A percentile compares a stretch with the other conserved stretches of the same genome.
Conservation (phyloP, 1,140 invertebrate genomes). For the Protaetia brevitarsis region DNA sequence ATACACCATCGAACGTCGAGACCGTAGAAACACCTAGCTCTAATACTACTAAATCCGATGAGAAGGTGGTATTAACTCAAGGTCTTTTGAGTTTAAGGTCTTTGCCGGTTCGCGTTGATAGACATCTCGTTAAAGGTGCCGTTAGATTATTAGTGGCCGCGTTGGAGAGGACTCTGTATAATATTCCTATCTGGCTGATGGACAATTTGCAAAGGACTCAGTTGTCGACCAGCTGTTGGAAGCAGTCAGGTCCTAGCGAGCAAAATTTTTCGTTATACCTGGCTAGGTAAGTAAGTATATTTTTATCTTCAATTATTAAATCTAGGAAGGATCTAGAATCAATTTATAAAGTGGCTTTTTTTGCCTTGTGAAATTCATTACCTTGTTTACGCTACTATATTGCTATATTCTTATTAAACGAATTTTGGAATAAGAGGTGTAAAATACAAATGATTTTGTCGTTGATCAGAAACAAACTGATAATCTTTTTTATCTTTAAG, state of each 20-base stretch:
- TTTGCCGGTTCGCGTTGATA: conserved; percentile 57
- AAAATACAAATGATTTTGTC: too few relatives aligned
- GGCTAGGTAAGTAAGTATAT: conserved; percentile 32
- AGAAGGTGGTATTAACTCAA: conserved; percentile 50
- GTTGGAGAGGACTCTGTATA: conserved; percentile 51
- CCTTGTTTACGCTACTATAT: too few relatives aligned
- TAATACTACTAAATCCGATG: conserved; percentile 1
- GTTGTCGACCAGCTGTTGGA: conserved; percentile 56
- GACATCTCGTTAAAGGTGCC: conserved; percentile 56
- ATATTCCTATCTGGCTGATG: conserved; percentile 52
- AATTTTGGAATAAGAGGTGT: too few relatives aligned
- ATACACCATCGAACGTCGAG: neutral
- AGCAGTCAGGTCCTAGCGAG: conserved; percentile 50
- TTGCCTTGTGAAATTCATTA: too few relatives aligned
- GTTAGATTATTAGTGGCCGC: conserved; percentile 55
- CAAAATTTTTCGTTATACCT: conserved; percentile 55
- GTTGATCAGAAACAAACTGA: too few relatives aligned
- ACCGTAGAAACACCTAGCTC: neutral
- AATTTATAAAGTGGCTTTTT: too few relatives aligned
- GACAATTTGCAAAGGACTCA: conserved; percentile 51
- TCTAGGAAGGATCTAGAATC: too few relatives aligned
- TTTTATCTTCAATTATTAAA: too few relatives aligned
- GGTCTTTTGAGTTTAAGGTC: conserved; percentile 60
- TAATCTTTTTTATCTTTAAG: too few relatives aligned
- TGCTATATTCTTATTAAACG: too few relatives aligned